Conservation (phyloP, 2,113 vertebrate genomes). For the Agapornis roseicollis region DNA sequence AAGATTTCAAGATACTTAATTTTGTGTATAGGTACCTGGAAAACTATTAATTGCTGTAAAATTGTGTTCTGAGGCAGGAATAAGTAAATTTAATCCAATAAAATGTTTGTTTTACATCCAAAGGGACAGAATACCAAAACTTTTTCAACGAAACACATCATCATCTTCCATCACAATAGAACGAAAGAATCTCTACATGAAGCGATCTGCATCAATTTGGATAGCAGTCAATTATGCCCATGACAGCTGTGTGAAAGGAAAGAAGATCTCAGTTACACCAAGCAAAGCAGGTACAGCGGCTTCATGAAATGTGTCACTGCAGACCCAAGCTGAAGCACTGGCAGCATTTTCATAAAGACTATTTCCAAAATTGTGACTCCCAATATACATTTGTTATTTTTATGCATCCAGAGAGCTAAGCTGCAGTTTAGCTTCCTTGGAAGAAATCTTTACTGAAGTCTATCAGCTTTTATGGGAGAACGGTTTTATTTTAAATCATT, state of each 20-base stretch:
- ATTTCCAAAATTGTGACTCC: neutral
- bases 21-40: neutral
- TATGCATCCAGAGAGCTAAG: neutral
- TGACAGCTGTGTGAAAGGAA: conserved; percentile 25
- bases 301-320: neutral
- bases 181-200: neutral
- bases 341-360: neutral
- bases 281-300: conserved; percentile 7
- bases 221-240: conserved; percentile 15
- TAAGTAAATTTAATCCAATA: neutral
- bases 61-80: neutral
- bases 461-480: neutral
- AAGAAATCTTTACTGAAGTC: neutral
- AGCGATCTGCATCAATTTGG: conserved; percentile 9
- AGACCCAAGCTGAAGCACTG: neutral
- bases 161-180: neutral
- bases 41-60: neutral
- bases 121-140: conserved; percentile 37
- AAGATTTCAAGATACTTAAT: neutral
- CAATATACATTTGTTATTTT: neutral
- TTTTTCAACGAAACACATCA: neutral
- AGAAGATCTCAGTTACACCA: conserved; percentile 34
- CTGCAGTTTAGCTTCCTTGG: neutral
- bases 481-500: neutral
- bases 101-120: neutral